Percentiles rank a stretch among this genome's conserved stretches.
phyloP scores from a whole-genome alignment of 2,113 vertebrate species.

The Rattus norvegicus region DNA sequence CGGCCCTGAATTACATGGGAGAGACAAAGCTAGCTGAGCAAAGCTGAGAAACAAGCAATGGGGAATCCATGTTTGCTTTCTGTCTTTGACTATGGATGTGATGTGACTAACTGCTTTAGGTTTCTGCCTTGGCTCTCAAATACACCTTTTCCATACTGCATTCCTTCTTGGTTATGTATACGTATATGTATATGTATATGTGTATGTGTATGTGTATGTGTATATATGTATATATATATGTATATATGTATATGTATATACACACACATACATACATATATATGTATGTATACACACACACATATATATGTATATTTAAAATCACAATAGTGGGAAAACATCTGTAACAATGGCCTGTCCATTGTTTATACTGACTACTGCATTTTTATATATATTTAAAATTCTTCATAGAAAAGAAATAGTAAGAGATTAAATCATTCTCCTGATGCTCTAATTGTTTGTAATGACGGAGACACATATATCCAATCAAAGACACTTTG shows the following conservation, averaged over 20 bases:
- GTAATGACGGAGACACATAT: background rate
- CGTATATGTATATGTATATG: too few relatives aligned
- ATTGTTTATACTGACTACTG: background rate
- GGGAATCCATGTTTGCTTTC: background rate
- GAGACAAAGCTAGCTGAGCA: too few relatives aligned
- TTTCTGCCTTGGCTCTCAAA: background rate
- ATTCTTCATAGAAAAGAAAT: background rate
- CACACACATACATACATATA: too few relatives aligned
- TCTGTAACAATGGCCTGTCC: background rate
- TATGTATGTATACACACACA: too few relatives aligned
- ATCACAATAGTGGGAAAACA: too few relatives aligned
- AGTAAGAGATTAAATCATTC: background rate
- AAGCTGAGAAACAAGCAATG: background rate
- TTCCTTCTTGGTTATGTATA: too few relatives aligned
- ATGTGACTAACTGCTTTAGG: too few relatives aligned
- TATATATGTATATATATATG: too few relatives aligned
- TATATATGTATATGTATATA: too few relatives aligned
- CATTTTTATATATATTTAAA: background rate
- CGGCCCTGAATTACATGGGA: background rate
- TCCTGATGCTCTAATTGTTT: background rate
- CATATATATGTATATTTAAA: too few relatives aligned
- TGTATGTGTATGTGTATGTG: too few relatives aligned
- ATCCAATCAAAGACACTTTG: too few relatives aligned
- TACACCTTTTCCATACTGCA: background rate
- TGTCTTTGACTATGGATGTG: background rate